Percentiles rank a stretch among this genome's conserved stretches.
Evolutionary conservation across 2,888 invertebrate species (phyloP).

Genomic region (Cephus spinipes): DNA sequence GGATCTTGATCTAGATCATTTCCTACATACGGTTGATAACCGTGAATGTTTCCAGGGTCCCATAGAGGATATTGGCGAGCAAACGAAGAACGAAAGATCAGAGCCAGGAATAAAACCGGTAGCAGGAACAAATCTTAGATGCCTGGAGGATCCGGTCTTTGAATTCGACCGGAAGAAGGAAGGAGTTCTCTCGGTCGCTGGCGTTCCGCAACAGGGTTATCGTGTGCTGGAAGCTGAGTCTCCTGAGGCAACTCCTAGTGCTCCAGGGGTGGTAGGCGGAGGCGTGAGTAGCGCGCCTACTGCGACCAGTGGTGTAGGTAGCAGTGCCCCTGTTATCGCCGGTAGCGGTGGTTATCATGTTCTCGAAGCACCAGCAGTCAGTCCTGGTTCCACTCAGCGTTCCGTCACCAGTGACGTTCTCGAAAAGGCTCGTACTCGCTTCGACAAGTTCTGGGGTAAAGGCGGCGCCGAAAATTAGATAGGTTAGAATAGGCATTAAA

Average conservation of each 20-base stretch:
- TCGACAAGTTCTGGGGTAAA: conserved; percentile 88
- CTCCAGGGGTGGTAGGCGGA: conserved; percentile 16
- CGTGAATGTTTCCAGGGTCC: too few species aligned
- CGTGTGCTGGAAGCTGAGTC: conserved; percentile 71
- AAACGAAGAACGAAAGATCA: conserved; percentile 30
- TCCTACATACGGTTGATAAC: too few species aligned
- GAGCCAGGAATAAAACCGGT: conserved; percentile 59
- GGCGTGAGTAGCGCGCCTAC: conserved; percentile 22
- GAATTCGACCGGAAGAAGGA: conserved; percentile 65
- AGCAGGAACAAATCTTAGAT: conserved; percentile 68
- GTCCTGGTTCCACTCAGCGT: conserved; percentile 62
- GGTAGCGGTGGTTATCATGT: conserved; percentile 58
- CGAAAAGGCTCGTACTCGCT: conserved; percentile 84
- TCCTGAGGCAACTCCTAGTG: conserved; percentile 47
- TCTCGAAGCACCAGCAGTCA: conserved; percentile 59
- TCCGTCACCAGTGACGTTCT: conserved; percentile 80
- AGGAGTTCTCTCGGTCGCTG: conserved; percentile 18
- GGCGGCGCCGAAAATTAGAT: conserved; percentile 54
- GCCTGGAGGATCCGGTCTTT: conserved; percentile 71
- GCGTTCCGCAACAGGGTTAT: conserved; percentile 67
- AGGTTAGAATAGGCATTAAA: conserved; percentile 24
- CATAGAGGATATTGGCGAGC: background rate
- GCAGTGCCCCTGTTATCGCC: conserved; percentile 24
- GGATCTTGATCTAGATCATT: too few species aligned
- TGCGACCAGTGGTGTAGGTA: conserved; percentile 1